Base-by-base conservation (phyloP, 2,113 vertebrate genomes). In the Pedetes capensis region DNA sequence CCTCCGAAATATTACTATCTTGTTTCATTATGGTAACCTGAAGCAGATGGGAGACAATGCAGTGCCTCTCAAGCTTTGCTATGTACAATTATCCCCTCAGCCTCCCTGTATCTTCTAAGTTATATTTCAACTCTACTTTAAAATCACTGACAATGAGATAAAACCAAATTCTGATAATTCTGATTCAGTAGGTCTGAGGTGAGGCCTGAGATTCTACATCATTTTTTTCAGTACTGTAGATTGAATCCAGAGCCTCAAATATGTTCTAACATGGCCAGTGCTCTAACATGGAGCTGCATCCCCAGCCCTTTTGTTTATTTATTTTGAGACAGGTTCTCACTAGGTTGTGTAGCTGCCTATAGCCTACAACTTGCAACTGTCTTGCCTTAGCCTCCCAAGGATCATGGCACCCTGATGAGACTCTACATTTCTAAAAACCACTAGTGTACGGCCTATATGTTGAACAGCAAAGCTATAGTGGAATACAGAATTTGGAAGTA, bases 71-170 rank as follows among this genome's bases (percentile, higher is more conserved):
- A 92, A 81, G 71, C 53, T 78, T 87, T 63, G 29, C 53, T 25
- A 25, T 87, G 49, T 6, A 89, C 18, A 80, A 10, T 32, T 2
- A 16, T n/a, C 5, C 27, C 57, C 12, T 49, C 10, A 89, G 42
- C 37, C 78, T 59, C 17, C 25, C 22, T 88, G 2, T 55, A 25
- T 71, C n/a, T 81, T 89, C n/a, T 66, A 78, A 47, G 42, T 72
- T 53, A 66, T 82, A 91, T 78, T 86, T 86, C n/a, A 86, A 82
- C 42, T 85, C 37, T 57, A 57, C 32, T 85, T 91, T 71, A 82
- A 82, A 82, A 91, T 92, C 42, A 88, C 6, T 83, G 42, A n/a
- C 25, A 66, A 88, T 71, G 51, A 90, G 25, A 71, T 66, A 81
- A 94, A 92, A 85, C 20, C 20, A 68, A 76, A 34, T 69, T 68